Base-by-base conservation (phyloP, 2,888 invertebrate species). In the Trissolcus brochymenae region DNA sequence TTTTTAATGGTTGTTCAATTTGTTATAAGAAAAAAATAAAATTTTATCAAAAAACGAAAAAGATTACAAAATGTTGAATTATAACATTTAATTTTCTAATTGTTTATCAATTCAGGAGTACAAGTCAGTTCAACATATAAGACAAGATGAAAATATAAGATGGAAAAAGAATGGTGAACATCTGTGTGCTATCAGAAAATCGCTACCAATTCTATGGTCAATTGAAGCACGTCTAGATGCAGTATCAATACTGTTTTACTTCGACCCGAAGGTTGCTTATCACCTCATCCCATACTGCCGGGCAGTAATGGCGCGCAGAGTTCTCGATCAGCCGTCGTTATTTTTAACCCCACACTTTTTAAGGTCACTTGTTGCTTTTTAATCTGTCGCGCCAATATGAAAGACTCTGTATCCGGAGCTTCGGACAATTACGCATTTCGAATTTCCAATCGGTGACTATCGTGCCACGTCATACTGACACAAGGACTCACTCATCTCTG, bases 311-410 rank as follows among this genome's bases (percentile, higher is more conserved):
- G 84, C 82, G 82, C 81, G 82, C 82, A 81, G 84, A 85, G 84
- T 84, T 86, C 85, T 85, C 88, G 84, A 88, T 88, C 87, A 84
- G 80, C 82, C 84, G 83, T 82, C 83, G 83, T 82, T 84, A 87
- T 88, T 88, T 88, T 88, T 86, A 86, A 84, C 82, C 84, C 82
- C 83, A 80, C 84, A 82, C 84, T 86, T 87, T 87, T 89, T 87
- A 84, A 87, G 85, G 86, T 88, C 88, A 88, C 88, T 88, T 88
- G 88, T 89, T 88, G 88, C 89, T 86, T 85, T 87, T 86, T 87
- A 86, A 87, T 85, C 86, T 84, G 81, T 81, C 83, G 82, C 83
- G 71, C 77, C 76, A 74, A 70, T 79, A 79, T 76, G 79, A 78
- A 80, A 79, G 76, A 79, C 78, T 78, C 78, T 77, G 73, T 73